These are phyloP conservation scores for Melozone crissalis DNA, from an alignment of 2,113 vertebrate genomes.

Conservation along the genomic window DNA sequence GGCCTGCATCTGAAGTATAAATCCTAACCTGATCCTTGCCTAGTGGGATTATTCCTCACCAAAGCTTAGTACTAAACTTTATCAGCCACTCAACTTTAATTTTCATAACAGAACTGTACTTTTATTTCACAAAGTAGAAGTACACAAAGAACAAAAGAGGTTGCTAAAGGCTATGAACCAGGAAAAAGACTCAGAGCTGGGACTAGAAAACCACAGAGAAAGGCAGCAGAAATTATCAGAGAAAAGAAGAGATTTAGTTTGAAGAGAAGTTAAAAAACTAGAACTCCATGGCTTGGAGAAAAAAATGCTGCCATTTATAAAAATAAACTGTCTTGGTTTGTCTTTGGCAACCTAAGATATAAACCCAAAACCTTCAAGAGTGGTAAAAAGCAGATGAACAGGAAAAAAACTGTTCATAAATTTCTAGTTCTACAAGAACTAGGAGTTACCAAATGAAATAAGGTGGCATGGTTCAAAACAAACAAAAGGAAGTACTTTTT, in stretches of 20 bases:
- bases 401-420: background rate
- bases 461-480: background rate
- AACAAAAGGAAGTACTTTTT: slow-evolving; percentile 48
- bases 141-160: background rate
- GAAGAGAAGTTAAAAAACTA: background rate
- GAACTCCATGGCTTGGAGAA: background rate
- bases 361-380: background rate
- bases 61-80: background rate
- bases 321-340: background rate
- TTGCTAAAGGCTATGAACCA: background rate
- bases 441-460: slow-evolving; percentile 33
- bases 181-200: background rate
- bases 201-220: background rate
- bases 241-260: background rate
- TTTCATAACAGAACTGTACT: background rate
- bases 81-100: background rate
- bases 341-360: background rate
- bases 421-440: background rate
- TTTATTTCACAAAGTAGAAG: background rate
- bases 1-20: background rate
- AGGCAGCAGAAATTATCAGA: background rate
- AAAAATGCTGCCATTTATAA: background rate
- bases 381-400: background rate
- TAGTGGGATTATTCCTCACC: background rate
- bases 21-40: background rate